phyloP scores from a whole-genome alignment of 1,140 invertebrate genomes.

The Danaus melanippus region DNA sequence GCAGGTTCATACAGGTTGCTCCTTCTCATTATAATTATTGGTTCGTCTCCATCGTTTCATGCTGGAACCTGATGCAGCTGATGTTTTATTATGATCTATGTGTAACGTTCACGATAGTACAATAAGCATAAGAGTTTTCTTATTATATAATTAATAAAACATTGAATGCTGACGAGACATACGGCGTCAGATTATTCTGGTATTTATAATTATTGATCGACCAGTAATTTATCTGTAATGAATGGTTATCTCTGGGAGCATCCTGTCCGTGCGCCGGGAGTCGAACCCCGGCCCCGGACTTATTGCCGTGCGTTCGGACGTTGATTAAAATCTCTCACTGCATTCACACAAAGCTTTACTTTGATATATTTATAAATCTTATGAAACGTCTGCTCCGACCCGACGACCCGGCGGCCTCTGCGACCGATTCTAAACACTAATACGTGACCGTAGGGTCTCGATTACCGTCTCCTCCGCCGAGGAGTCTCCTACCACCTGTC shows the following conservation, averaged over 20 bases:
- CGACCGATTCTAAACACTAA: constrained; percentile 30
- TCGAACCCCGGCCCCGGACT: constrained; percentile 35
- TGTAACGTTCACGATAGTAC: too few species aligned
- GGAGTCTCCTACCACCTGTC: constrained; percentile 64
- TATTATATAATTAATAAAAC: too few species aligned
- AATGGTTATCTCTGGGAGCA: constrained; percentile 16
- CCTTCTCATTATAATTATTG: too few species aligned
- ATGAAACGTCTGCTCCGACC: constrained; percentile 45
- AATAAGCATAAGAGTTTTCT: too few species aligned
- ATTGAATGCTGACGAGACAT: too few species aligned
- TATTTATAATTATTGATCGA: too few species aligned
- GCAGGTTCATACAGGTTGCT: constrained; percentile 17
- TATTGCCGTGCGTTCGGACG: constrained; percentile 44
- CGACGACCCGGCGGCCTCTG: constrained; percentile 18
- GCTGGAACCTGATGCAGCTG: too few species aligned
- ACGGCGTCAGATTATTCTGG: too few species aligned
- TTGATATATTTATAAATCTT: constrained; percentile 70
- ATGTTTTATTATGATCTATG: too few species aligned
- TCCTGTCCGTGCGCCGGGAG: constrained; percentile 34
- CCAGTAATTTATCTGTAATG: too few species aligned
- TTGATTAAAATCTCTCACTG: constrained; percentile 69
- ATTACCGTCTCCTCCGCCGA: constrained; percentile 21
- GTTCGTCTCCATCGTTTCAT: too few species aligned
- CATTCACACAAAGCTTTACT: constrained; percentile 64
- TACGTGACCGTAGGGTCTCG: constrained; percentile 18